Base-by-base conservation (phyloP, 2,113 vertebrate genomes). In the Laticauda colubrina region DNA sequence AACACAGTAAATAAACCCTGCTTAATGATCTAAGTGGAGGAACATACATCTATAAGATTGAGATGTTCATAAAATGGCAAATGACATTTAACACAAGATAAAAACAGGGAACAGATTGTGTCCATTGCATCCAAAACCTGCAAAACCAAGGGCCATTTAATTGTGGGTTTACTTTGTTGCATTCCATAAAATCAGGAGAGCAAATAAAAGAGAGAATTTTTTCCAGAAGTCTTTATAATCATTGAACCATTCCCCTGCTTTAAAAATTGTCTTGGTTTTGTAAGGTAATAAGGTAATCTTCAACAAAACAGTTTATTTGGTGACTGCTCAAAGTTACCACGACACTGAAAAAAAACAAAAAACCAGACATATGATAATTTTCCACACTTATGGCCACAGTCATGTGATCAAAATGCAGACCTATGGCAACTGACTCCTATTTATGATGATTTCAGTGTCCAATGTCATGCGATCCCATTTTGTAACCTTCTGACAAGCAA, bases 391-490 rank as follows among this genome's bases (percentile, higher is more conserved):
- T 5, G 55, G 20, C 20, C 20, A 2, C 23, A 6, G 21, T 7
- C 56, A 24, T 57, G 56, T 57, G 21, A 57, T 57, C 21, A 57
- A 57, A 57, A 57, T 24, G 2, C 21, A 57, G 56, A 8, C 56
- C 5, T 5, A 21, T 56, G 55, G 55, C 55, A 56, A 21, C 5
- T 56, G 55, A 56, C 55, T 56, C 55, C 20, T 56, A 56, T 5
- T 56, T 56, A 56, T 56, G 55, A 56, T 1, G 5, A 5, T 56
- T 21, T 1, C 20, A 21, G 59, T 29, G 1, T 61, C 59, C 24
- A 4, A 7, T 24, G 0, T 61, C 59, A 1, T 11, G 9, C 0
- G 9, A 26, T 26, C 59, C 1, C 23, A 1, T 26, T 61, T 61
- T 61, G 59, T 61, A 26, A 29, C 24, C 10, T 61, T 29, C 59